These are phyloP conservation scores for Ecdyonurus torrentis DNA, from an alignment of 2,888 invertebrate species.

Conservation along the genomic window DNA sequence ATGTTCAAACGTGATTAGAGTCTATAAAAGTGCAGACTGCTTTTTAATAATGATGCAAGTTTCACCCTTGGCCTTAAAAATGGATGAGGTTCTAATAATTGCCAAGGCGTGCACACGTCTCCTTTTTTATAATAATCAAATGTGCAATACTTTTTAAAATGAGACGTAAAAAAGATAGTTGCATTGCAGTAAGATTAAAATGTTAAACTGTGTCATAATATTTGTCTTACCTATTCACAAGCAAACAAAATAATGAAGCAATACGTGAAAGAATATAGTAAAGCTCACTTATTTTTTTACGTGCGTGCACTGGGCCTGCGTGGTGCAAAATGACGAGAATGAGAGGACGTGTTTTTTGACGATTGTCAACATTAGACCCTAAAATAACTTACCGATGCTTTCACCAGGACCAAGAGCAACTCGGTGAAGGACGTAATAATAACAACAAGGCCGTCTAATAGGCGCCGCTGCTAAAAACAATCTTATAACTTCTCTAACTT, in stretches of 20 bases:
- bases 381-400: background rate
- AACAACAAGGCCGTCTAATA: background rate
- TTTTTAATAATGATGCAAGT: background rate
- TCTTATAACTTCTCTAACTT: background rate
- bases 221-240: background rate
- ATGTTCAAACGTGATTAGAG: too few relatives aligned
- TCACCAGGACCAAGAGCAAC: background rate
- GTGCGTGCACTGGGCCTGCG: background rate
- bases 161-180: background rate
- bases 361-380: background rate
- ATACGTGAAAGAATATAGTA: background rate
- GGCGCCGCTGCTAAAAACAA: background rate
- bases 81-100: too few relatives aligned
- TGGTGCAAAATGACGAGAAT: background rate
- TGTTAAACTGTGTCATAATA: background rate
- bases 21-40: too few relatives aligned
- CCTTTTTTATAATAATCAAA: background rate
- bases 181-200: background rate
- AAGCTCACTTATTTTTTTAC: too few relatives aligned
- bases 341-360: background rate
- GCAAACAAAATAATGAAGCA: background rate
- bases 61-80: background rate
- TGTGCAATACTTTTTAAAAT: background rate
- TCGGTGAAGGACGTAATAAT: background rate
- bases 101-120: too few relatives aligned